These are phyloP conservation scores for Scelioninae gen. 2 DNA, from an alignment of 2,888 invertebrate species.

Conservation along the genomic window DNA sequence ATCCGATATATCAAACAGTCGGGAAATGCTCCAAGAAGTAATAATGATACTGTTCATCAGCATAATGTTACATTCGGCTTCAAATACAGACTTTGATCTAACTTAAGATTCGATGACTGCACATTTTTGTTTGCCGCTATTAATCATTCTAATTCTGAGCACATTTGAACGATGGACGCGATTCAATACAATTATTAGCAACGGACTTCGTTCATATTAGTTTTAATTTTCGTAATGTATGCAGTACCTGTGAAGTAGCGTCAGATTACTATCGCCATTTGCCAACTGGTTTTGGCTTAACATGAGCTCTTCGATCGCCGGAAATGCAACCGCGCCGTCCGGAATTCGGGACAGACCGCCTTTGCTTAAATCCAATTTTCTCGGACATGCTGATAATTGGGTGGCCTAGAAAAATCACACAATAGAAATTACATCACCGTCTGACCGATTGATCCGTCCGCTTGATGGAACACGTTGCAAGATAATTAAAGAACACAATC, in stretches of 20 bases:
- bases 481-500: neutral
- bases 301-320: slow-evolving; percentile 72
- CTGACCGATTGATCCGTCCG: neutral
- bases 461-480: neutral
- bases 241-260: slow-evolving; percentile 68
- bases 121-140: slow-evolving; percentile 17
- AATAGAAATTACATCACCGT: slow-evolving; percentile 29
- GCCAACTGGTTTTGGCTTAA: slow-evolving; percentile 73
- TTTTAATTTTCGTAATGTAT: slow-evolving; percentile 47
- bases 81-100: too few species aligned
- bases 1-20: slow-evolving; percentile 41
- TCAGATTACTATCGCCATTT: slow-evolving; percentile 69
- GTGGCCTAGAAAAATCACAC: slow-evolving; percentile 53
- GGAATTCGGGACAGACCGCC: slow-evolving; percentile 73
- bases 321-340: slow-evolving; percentile 72
- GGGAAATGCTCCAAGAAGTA: slow-evolving; percentile 8
- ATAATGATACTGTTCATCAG: slow-evolving; percentile 16
- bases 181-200: slow-evolving; percentile 9
- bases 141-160: slow-evolving; percentile 9
- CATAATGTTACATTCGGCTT: slow-evolving; percentile 18
- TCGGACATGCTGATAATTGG: slow-evolving; percentile 67
- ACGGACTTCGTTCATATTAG: slow-evolving; percentile 13
- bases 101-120: too few species aligned
- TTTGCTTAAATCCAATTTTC: slow-evolving; percentile 73
- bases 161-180: neutral